phyloP scores from a whole-genome alignment of 1,140 invertebrate species.

The Sinella curviseta region DNA sequence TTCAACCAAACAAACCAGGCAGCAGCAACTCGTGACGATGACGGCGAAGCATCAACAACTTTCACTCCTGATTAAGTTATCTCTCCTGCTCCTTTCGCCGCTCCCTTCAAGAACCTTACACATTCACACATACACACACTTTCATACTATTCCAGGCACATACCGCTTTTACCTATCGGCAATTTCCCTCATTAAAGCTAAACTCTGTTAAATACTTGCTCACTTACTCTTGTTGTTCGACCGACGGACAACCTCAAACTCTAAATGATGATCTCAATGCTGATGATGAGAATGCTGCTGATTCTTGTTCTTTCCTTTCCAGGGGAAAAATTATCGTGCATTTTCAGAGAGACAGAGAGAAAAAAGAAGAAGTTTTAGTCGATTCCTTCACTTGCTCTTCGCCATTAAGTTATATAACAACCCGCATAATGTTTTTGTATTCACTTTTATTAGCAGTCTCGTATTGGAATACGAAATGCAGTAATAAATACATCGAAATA shows the following conservation, averaged over 20 bases:
- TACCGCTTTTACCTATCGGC: constrained; percentile 47
- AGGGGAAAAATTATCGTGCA: too few species aligned
- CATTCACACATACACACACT: not conserved
- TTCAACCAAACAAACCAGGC: not conserved
- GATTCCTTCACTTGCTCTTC: too few species aligned
- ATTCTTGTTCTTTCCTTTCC: not conserved
- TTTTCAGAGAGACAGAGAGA: too few species aligned
- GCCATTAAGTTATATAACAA: too few species aligned
- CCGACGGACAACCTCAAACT: constrained; percentile 9
- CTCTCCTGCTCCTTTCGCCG: constrained; percentile 10
- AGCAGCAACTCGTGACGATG: constrained; percentile 12
- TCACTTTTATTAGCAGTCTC: not conserved
- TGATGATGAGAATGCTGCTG: too few species aligned
- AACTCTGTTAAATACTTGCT: constrained; percentile 33
- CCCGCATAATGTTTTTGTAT: too few species aligned
- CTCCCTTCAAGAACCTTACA: not conserved
- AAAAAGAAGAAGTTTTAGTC: not conserved
- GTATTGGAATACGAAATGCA: not conserved
- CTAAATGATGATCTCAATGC: not conserved
- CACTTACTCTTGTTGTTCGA: not conserved
- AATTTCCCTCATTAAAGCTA: constrained; percentile 44
- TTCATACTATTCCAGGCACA: constrained; percentile 48
- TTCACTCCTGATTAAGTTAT: constrained; percentile 49
- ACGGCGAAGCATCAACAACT: constrained; percentile 32
- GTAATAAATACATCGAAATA: not conserved